Evolutionary conservation across 1,140 invertebrate genomes (phyloP).

Genomic region (Bombus haemorrhoidalis): DNA sequence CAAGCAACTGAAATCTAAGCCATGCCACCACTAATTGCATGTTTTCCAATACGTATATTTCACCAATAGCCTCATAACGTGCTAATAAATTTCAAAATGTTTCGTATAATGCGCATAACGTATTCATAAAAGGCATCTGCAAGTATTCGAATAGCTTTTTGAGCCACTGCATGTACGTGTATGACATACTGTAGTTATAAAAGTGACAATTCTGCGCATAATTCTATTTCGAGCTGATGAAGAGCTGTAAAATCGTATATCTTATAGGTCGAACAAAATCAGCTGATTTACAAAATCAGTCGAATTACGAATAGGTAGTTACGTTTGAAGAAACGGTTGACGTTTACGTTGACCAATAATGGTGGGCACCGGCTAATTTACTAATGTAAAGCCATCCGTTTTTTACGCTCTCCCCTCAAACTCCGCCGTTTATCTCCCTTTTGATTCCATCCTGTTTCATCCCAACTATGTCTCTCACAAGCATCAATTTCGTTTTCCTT

Average conservation of each 20-base stretch:
- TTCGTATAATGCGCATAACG: too few species aligned
- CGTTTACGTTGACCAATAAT: slow-evolving; percentile 12
- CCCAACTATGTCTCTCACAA: neutral
- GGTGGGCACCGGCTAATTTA: slow-evolving; percentile 68
- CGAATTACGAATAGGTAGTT: slow-evolving; percentile 16
- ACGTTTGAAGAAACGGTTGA: slow-evolving; percentile 36
- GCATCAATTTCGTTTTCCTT: neutral
- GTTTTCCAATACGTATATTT: too few species aligned
- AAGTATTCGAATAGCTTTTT: too few species aligned
- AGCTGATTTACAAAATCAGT: neutral
- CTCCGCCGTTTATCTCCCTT: slow-evolving; percentile 5
- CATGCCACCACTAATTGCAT: too few species aligned
- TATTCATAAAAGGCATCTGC: too few species aligned
- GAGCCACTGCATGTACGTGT: too few species aligned
- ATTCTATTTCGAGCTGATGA: neutral
- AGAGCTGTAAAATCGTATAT: neutral
- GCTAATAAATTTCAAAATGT: too few species aligned
- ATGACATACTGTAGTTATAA: neutral
- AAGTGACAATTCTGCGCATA: neutral
- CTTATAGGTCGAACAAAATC: neutral
- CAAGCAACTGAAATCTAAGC: too few species aligned
- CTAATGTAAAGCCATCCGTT: slow-evolving; percentile 73
- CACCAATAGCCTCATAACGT: too few species aligned
- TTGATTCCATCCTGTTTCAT: slow-evolving; percentile 34
- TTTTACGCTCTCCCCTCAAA: neutral